Percentiles rank a stretch among this genome's conserved stretches.
phyloP scores from a whole-genome alignment of 2,113 vertebrate species.

The Raja brachyura region DNA sequence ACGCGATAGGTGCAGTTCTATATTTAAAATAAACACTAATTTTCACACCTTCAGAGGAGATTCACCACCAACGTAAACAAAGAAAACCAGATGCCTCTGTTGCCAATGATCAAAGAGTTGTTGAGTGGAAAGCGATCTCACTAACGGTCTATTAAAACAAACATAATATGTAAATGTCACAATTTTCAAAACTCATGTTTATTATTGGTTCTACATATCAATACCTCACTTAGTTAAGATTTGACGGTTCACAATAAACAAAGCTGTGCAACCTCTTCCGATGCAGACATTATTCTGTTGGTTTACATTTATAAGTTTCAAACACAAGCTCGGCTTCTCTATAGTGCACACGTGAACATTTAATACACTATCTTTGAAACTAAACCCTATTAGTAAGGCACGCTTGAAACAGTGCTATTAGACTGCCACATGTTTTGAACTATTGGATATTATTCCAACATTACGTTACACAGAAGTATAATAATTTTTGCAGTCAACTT shows the following conservation, averaged over 20 bases:
- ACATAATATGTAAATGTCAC: neutral
- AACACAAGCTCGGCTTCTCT: neutral
- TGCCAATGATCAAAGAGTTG: conserved; percentile 89
- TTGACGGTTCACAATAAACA: neutral
- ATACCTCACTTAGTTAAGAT: neutral
- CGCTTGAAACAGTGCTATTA: too few relatives aligned
- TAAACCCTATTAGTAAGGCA: too few relatives aligned
- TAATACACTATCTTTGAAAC: neutral
- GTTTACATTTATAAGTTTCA: neutral
- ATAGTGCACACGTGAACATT: neutral
- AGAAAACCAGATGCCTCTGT: conserved; percentile 82
- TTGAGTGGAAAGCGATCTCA: conserved; percentile 84
- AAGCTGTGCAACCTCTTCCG: neutral
- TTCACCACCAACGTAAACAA: conserved; percentile 85
- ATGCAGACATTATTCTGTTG: neutral
- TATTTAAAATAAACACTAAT: conserved; percentile 30
- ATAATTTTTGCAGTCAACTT: too few relatives aligned
- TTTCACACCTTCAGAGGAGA: conserved; percentile 83
- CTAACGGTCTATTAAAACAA: conserved; percentile 66
- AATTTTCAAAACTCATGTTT: neutral
- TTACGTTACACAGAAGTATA: too few relatives aligned
- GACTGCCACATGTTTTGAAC: too few relatives aligned
- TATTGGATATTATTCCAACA: too few relatives aligned
- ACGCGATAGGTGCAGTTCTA: neutral
- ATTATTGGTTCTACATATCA: neutral